Conservation (phyloP, 1,140 invertebrate species). For the Cecropterus lyciades region DNA sequence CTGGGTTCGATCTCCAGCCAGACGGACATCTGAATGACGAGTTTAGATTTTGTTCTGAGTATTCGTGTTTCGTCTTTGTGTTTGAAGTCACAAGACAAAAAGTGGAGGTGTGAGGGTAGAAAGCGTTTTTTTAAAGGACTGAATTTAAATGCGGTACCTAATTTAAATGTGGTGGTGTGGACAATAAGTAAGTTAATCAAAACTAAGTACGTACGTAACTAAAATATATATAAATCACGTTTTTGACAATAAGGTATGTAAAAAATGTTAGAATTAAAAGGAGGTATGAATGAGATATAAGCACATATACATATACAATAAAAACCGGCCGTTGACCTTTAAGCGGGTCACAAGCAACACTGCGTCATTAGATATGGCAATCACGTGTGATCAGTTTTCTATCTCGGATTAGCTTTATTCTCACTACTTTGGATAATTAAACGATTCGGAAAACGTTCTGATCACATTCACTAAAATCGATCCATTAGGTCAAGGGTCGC, state of each 20-base stretch:
- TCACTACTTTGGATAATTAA: constrained; percentile 59
- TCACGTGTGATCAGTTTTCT: not conserved
- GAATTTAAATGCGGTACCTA: no score
- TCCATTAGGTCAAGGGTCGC: constrained; percentile 78
- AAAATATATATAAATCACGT: no score
- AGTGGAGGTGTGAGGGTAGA: no score
- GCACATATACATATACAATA: constrained; percentile 26
- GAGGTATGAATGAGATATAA: not conserved
- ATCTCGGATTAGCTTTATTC: constrained; percentile 5
- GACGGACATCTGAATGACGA: no score
- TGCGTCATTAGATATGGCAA: constrained; percentile 4
- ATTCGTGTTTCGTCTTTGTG: no score
- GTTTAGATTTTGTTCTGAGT: no score
- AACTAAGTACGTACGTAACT: no score
- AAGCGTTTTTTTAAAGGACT: no score
- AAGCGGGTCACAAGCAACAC: not conserved
- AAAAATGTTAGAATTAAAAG: not conserved
- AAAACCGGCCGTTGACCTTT: constrained; percentile 11
- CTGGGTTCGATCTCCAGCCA: no score
- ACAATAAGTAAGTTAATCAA: no score
- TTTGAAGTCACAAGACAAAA: no score
- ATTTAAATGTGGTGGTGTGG: no score
- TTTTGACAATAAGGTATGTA: not conserved
- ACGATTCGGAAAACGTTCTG: constrained; percentile 59
- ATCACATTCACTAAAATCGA: constrained; percentile 77